Evolutionary conservation across 2,888 invertebrate genomes (phyloP), one percentile per base, ranked within the genome.

Genomic region (Encarsia formosa): DNA sequence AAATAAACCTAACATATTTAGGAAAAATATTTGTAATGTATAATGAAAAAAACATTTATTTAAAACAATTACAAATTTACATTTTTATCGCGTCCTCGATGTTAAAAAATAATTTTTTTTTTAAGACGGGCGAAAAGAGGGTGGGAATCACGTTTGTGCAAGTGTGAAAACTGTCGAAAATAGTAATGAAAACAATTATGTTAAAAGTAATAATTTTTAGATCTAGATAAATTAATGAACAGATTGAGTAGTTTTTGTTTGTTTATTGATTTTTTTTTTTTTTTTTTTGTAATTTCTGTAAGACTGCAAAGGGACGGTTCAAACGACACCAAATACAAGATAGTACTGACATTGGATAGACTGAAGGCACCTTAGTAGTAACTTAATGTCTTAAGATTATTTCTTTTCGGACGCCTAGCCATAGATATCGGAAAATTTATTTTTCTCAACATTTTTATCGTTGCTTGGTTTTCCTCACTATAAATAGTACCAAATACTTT

Each of bases 301-400:
- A 71, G 70, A 71, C 71, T 71, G 72, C 69, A 67, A 68, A 65
- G 63, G 67, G 68, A 70, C 69, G 68, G 66, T 70, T 74, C 70
- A 71, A 73, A 75, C 73, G 74, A 75, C 75, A 75, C 75, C 74
- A 75, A 73, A 73, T 73, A 73, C 72, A 73, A 73, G 71, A 73
- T 73, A 73, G 73, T 73, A 73, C 73, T 73, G 73, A 73, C 71
- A 73, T 72, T 73, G 73, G 73, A 73, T 73, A 73, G 71, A 73
- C 71, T 73, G 73, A 73, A 68, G 71, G 73, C 71, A 73, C 70
- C 65, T 68, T 73, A 72, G 71, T 70, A 70, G 66, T 72, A 73
- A 73, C 72, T 71, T 71, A 73, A 73, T 44, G 34, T n/a, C n/a
- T n/a, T n/a, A n/a, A n/a, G n/a, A 22, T 19, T 8, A 5, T 20